phyloP scores from a whole-genome alignment of 2,113 vertebrate genomes.

The Phoxinus phoxinus region DNA sequence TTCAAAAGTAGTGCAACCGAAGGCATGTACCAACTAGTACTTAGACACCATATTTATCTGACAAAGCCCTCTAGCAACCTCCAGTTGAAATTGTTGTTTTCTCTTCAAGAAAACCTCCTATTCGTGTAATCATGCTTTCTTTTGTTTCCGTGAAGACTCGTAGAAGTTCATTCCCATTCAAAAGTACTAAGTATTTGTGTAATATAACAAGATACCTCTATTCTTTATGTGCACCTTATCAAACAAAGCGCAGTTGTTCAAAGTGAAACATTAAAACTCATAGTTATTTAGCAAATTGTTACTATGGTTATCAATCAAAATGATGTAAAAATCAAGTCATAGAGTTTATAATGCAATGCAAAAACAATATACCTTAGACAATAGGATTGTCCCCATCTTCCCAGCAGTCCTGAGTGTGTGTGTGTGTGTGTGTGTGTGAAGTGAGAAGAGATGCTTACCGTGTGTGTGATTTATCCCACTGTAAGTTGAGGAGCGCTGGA shows the following conservation, averaged over 20 bases:
- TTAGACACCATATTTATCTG: conserved; percentile 36
- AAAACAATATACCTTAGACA: not conserved
- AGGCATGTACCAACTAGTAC: conserved; percentile 42
- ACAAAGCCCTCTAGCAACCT: conserved; percentile 36
- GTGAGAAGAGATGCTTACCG: conserved; percentile 20
- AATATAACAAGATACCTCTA: not conserved
- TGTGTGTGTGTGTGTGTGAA: not conserved
- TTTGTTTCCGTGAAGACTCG: no score
- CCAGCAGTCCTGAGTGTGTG: not conserved
- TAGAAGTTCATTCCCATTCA: conserved; percentile 13
- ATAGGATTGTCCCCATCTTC: not conserved
- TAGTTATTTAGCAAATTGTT: not conserved
- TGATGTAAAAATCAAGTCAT: not conserved
- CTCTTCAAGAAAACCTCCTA: conserved; percentile 4
- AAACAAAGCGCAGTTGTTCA: conserved; percentile 3
- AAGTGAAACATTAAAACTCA: not conserved
- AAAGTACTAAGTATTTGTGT: not conserved
- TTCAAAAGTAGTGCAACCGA: conserved; percentile 10
- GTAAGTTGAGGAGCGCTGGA: conserved; percentile 4
- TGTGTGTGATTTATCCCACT: conserved; percentile 27
- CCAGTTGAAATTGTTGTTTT: conserved; percentile 35
- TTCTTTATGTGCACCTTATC: not conserved
- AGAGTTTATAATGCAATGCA: not conserved
- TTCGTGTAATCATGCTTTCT: conserved; percentile 5
- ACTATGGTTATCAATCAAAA: not conserved